Percentiles rank a stretch among this genome's conserved stretches.
These are phyloP conservation scores for Monopis laevigella DNA, from an alignment of 2,888 invertebrate species.

Conservation along the genomic window DNA sequence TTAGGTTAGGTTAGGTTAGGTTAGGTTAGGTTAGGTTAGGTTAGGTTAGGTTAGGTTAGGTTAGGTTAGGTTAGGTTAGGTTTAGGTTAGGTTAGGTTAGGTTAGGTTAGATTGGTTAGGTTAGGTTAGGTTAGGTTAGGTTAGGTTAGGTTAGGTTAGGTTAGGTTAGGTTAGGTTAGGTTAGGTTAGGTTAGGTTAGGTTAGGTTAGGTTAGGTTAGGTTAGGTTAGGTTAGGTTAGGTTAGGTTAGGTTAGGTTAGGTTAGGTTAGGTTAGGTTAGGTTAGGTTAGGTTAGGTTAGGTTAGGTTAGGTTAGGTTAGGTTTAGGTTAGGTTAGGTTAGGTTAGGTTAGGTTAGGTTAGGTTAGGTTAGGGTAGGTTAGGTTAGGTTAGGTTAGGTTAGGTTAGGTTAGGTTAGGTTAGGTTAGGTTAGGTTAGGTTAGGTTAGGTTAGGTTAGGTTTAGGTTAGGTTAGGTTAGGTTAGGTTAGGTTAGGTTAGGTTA, in stretches of 20 bases:
- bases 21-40: conserved; percentile 24
- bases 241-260: conserved; percentile 2
- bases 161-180: conserved; percentile 18
- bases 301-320: conserved; percentile 16
- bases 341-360: conserved; percentile 18
- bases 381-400: conserved; percentile 15
- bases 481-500: conserved; percentile 10
- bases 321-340: conserved; percentile 12
- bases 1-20: conserved; percentile 24
- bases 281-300: conserved; percentile 17
- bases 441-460: conserved; percentile 5
- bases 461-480: conserved; percentile 7
- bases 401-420: conserved; percentile 9
- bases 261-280: conserved; percentile 15
- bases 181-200: conserved; percentile 18
- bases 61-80: conserved; percentile 25
- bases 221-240: conserved; percentile 1
- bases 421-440: conserved; percentile 10
- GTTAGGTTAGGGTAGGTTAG: conserved; percentile 17
- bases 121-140: conserved; percentile 25
- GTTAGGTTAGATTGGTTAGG: conserved; percentile 20
- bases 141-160: conserved; percentile 23
- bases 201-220: conserved; percentile 13
- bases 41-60: conserved; percentile 24
- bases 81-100: conserved; percentile 22